Evolutionary conservation across 2,113 vertebrate species (phyloP), one percentile per base, ranked within the genome.

Genomic region (Eurystomus gularis): DNA sequence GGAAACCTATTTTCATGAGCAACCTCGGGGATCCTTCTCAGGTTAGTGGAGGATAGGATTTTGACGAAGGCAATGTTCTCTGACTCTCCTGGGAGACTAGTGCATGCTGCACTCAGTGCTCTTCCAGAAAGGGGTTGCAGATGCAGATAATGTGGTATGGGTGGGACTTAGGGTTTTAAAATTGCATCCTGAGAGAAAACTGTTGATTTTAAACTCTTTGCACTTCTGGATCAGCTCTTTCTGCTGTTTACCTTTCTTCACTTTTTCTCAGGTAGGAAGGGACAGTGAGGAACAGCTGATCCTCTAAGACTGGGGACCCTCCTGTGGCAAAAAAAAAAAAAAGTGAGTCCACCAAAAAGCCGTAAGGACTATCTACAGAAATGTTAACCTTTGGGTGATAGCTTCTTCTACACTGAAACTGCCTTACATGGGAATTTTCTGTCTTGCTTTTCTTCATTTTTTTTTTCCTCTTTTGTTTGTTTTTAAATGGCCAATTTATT

Each of bases 251-350:
- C 80, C 93, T 95, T 95, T 97, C 86, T 96, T 97, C 82, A 92
- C 94, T 92, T 92, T 95, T 85, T 94, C 93, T 94, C 94, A 90
- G 93, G 90, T 96, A 95, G 93, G 86, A 95, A 94, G 95, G 95
- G 91, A 89, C 88, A 94, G 93, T 96, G 91, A 95, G 96, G 84
- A 52, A 65, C 91, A 95, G 96, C 95, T 96, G 90, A 96, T 97
- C 96, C 81, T 96, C 68, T n/a, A 93, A 94, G 90, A 79, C 82
- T 95, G 93, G 92, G 89, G 61, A 96, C 85, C 86, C 94, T 95
- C 96, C 93, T 93, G 71, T 96, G 81, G 52, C 90, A 90, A 93
- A 95, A 94, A 93, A 82, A 83, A 8, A 84, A 93, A 96, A 93
- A 96, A 65, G 89, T 96, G 96, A 96, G 91, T 95, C 90, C 81